A percentile compares a stretch with the other conserved stretches of the same genome.
These are phyloP conservation scores for Deilephila elpenor DNA, from an alignment of 2,888 invertebrate species.

Conservation along the genomic window DNA sequence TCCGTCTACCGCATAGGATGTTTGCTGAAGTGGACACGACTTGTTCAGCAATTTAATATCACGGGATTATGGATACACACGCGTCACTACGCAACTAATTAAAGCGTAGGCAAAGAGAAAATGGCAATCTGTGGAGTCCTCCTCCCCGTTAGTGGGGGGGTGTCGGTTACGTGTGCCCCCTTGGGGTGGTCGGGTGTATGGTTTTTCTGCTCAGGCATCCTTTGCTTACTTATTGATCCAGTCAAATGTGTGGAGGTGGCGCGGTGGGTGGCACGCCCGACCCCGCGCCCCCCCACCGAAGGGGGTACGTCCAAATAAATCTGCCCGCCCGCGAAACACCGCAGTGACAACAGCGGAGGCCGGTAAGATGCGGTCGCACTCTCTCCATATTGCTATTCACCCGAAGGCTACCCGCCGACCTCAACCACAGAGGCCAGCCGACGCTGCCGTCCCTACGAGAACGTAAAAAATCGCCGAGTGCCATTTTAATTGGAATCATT, in stretches of 20 bases:
- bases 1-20: neutral
- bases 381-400: conserved; percentile 62
- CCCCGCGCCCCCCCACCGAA: conserved; percentile 69
- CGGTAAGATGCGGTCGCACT: conserved; percentile 82
- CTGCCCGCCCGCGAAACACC: conserved; percentile 85
- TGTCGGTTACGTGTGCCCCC: conserved; percentile 85
- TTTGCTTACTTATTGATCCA: conserved; percentile 86
- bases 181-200: conserved; percentile 84
- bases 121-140: conserved; percentile 84
- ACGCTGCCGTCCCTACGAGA: conserved; percentile 27
- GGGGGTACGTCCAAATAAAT: conserved; percentile 85
- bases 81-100: conserved; percentile 85
- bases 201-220: conserved; percentile 86
- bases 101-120: conserved; percentile 85
- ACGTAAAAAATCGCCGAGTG: conserved; percentile 53
- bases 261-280: conserved; percentile 79
- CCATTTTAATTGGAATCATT: conserved; percentile 76
- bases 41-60: conserved; percentile 70
- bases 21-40: conserved; percentile 41
- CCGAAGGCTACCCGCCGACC: conserved; percentile 36
- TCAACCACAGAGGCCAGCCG: conserved; percentile 35
- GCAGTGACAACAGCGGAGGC: conserved; percentile 83
- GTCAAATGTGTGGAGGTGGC: conserved; percentile 86
- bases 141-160: conserved; percentile 84
- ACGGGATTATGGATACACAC: conserved; percentile 79